Conservation (phyloP, 2,797 vertebrate genomes). For the Molossus molossus region DNA sequence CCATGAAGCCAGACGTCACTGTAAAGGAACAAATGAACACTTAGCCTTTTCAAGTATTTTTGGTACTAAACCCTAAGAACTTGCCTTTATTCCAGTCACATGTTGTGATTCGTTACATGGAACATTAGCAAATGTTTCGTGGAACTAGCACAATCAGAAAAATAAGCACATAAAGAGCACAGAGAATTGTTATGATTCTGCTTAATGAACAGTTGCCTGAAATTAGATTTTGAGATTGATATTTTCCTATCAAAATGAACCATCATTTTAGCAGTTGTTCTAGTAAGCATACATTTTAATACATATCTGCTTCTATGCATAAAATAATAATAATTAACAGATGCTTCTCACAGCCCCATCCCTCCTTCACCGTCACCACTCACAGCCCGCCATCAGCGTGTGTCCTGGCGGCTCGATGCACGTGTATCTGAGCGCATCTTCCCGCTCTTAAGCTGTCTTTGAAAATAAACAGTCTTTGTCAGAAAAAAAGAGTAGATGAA, state of each 20-base stretch:
- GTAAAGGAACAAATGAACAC: background rate
- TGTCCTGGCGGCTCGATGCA: background rate
- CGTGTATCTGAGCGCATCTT: background rate
- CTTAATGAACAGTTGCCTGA: background rate
- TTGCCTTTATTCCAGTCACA: background rate
- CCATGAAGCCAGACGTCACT: background rate
- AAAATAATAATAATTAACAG: background rate
- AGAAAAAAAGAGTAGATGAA: background rate
- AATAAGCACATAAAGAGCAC: background rate
- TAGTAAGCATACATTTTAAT: slow-evolving; percentile 29
- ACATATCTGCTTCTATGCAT: background rate
- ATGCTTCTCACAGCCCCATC: background rate
- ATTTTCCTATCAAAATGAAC: background rate
- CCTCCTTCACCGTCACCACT: background rate
- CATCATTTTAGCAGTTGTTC: slow-evolving; percentile 37
- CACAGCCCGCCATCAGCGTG: background rate
- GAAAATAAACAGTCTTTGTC: background rate
- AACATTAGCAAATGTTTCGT: background rate
- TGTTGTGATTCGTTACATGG: background rate
- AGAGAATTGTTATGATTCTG: background rate
- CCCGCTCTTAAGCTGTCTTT: background rate
- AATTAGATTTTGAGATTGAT: background rate
- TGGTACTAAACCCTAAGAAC: background rate
- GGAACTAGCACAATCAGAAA: background rate
- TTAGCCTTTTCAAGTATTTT: background rate